Conservation (phyloP, 2,797 vertebrate genomes). For the Ciconia nigra region DNA sequence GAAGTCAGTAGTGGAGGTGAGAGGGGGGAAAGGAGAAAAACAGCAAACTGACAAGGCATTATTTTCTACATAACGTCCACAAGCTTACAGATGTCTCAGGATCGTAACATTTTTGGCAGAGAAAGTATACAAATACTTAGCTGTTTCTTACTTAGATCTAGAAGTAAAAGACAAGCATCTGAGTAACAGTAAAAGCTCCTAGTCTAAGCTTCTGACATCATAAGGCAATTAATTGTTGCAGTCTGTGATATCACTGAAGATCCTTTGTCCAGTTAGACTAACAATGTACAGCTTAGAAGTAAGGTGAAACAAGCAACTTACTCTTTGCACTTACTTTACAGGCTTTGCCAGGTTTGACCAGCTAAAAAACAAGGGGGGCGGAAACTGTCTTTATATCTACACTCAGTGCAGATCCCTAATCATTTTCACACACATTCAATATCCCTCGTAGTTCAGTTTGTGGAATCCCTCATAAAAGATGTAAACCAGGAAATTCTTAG, state of each 20-base stretch:
- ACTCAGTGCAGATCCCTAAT: background rate
- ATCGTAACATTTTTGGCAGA: background rate
- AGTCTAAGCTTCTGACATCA: background rate
- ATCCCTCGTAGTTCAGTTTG: background rate
- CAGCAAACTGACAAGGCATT: background rate
- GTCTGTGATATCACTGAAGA: background rate
- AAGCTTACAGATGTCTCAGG: background rate
- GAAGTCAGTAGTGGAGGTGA: background rate
- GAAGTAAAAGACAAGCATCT: background rate
- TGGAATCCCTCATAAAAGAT: background rate
- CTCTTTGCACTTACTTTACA: background rate
- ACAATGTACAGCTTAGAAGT: background rate
- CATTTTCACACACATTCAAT: background rate
- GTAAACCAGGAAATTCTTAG: background rate
- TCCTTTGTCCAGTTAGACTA: background rate
- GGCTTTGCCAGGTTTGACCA: background rate
- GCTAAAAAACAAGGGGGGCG: fast-evolving
- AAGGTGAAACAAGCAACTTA: background rate
- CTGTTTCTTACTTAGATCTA: background rate
- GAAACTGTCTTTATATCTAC: background rate
- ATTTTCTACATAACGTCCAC: background rate
- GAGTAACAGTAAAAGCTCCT: background rate
- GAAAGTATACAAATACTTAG: background rate
- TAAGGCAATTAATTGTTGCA: background rate
- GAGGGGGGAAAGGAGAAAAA: background rate